Percentiles rank a stretch among this genome's conserved stretches.
phyloP scores from a whole-genome alignment of 2,113 vertebrate genomes.

The Scalopus aquaticus region DNA sequence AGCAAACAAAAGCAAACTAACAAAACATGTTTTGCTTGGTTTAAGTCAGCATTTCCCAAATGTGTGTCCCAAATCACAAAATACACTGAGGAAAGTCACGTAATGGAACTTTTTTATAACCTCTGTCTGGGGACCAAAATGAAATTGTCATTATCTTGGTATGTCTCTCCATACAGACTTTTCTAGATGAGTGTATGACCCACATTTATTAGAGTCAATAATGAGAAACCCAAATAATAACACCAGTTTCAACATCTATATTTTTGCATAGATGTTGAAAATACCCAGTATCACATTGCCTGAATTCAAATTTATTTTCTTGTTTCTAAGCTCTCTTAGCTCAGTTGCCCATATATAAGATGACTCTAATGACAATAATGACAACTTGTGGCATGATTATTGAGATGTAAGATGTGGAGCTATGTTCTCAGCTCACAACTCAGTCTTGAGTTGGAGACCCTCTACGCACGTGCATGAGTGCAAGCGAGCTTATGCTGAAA shows the following conservation, averaged over 20 bases:
- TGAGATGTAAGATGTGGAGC: not conserved
- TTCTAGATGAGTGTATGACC: not conserved
- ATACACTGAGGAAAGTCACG: not conserved
- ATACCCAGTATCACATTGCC: not conserved
- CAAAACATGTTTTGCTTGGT: slow-evolving; percentile 17
- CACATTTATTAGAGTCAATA: not conserved
- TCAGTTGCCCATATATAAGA: slow-evolving; percentile 13
- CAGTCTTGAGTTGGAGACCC: not conserved
- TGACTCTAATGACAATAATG: not conserved
- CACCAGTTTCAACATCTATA: not conserved
- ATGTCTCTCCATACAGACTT: not conserved
- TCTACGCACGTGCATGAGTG: no score
- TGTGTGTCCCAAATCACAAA: slow-evolving; percentile 32
- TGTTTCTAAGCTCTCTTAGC: not conserved
- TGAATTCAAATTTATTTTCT: slow-evolving; percentile 20
- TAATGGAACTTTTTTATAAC: not conserved
- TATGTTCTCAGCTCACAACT: not conserved
- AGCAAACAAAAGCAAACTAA: slow-evolving; percentile 21
- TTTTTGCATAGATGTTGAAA: not conserved
- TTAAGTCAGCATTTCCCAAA: not conserved
- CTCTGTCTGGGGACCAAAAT: not conserved
- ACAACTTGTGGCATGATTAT: not conserved
- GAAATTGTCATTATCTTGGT: slow-evolving; percentile 13
- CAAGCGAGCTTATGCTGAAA: not conserved
- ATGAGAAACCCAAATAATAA: not conserved